Percentiles rank a stretch among this genome's conserved stretches.
Conservation (phyloP, 2,113 vertebrate genomes). For the Gallinago paraguaiae region DNA sequence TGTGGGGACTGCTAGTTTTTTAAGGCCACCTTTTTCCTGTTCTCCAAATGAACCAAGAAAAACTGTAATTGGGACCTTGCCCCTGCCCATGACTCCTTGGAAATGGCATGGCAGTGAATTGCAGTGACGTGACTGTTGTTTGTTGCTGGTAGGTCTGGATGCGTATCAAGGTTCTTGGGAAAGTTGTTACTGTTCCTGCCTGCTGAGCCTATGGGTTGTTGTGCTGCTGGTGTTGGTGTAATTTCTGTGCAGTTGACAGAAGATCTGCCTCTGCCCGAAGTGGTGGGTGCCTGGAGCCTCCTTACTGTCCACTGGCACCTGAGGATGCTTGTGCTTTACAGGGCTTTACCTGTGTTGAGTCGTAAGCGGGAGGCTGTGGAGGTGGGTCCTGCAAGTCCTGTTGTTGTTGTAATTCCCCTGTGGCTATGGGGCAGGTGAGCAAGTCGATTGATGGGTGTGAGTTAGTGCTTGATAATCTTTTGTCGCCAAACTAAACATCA, state of each 20-base stretch:
- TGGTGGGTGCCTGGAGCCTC: background rate
- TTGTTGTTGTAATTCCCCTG: background rate
- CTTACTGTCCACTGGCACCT: background rate
- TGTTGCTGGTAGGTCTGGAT: background rate
- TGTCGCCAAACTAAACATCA: background rate
- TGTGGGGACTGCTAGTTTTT: background rate
- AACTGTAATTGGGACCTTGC: background rate
- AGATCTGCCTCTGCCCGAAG: background rate
- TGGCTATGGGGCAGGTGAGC: background rate
- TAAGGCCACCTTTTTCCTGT: background rate
- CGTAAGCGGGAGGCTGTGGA: background rate
- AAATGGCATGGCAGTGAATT: background rate
- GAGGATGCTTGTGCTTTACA: background rate
- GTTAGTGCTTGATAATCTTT: background rate
- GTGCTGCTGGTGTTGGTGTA: background rate
- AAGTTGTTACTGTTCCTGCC: background rate
- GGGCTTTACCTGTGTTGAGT: fast-evolving
- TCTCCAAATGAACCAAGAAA: background rate
- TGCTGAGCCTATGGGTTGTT: background rate
- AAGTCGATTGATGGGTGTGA: background rate
- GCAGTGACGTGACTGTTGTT: background rate
- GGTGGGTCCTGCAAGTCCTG: fast-evolving
- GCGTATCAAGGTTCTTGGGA: background rate
- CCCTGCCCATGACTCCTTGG: background rate
- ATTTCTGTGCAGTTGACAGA: background rate